Evolutionary conservation across 2,113 vertebrate species (phyloP).

Genomic region (Dromas ardeola): DNA sequence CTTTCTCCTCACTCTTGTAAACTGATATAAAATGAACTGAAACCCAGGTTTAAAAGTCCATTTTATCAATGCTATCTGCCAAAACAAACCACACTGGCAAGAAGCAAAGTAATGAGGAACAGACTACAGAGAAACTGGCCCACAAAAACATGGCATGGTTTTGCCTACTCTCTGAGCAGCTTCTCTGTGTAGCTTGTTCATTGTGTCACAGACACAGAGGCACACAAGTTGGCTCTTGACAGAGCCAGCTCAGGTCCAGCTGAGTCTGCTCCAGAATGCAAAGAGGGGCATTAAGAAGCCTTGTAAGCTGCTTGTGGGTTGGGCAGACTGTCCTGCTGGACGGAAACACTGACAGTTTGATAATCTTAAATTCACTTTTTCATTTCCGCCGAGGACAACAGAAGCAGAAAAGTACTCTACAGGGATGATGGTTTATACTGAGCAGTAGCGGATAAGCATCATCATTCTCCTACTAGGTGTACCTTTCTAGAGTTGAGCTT

Average conservation of each 20-base stretch:
- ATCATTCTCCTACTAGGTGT: conserved; percentile 70
- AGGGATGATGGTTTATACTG: conserved; percentile 20
- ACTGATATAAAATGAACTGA: neutral
- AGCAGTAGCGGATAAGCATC: conserved; percentile 44
- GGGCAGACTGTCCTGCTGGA: neutral
- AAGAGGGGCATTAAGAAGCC: neutral
- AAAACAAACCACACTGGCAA: neutral
- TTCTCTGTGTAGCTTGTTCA: neutral
- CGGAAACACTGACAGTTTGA: neutral
- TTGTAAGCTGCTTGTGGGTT: neutral
- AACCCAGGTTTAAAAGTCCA: neutral
- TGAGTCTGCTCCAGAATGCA: neutral
- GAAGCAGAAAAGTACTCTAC: neutral
- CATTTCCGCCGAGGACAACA: neutral
- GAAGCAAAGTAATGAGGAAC: neutral
- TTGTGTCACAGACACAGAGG: neutral
- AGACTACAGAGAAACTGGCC: neutral
- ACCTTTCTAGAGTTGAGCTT: conserved; percentile 75
- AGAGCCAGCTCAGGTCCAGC: neutral
- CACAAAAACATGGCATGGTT: neutral
- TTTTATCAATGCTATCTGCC: neutral
- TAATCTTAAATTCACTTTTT: neutral
- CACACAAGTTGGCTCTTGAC: neutral
- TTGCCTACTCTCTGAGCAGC: neutral
- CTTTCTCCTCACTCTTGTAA: neutral